These are phyloP conservation scores for Oxycera nigricornis DNA, from an alignment of 2,888 invertebrate genomes.

Conservation along the genomic window DNA sequence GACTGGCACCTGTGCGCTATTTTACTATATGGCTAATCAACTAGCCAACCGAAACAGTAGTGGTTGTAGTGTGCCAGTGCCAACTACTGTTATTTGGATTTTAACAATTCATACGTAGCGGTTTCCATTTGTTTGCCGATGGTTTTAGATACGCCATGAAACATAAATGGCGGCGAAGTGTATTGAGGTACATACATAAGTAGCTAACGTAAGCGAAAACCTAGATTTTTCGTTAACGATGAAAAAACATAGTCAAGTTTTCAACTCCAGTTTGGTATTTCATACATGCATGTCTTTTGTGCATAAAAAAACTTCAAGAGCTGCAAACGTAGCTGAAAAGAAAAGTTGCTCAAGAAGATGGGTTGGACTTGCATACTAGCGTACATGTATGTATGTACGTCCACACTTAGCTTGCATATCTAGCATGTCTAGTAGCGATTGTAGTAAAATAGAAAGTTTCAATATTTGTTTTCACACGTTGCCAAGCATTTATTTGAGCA, in stretches of 20 bases:
- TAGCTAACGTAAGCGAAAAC: not conserved
- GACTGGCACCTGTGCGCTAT: slow-evolving; percentile 20
- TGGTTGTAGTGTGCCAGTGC: not conserved
- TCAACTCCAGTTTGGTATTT: not conserved
- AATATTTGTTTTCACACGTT: slow-evolving; percentile 11
- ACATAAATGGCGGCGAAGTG: not conserved
- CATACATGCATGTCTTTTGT: not conserved
- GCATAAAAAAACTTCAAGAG: not conserved
- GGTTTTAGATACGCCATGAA: not conserved
- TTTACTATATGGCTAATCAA: slow-evolving; percentile 19
- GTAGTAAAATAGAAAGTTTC: slow-evolving; percentile 5
- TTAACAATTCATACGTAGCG: not conserved
- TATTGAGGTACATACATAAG: not conserved
- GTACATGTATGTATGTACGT: not conserved
- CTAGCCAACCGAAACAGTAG: slow-evolving; percentile 4
- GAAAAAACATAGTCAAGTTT: no score
- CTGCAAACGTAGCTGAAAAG: not conserved
- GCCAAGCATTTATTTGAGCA: not conserved
- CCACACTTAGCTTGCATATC: not conserved
- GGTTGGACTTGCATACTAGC: not conserved
- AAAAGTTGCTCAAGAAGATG: slow-evolving; percentile 8
- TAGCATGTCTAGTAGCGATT: not conserved
- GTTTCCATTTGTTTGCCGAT: not conserved
- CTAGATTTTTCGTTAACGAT: not conserved
- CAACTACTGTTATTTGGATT: slow-evolving; percentile 26